These are phyloP conservation scores for Anoncus sp. DNA, from an alignment of 2,888 invertebrate species.

Conservation along the genomic window DNA sequence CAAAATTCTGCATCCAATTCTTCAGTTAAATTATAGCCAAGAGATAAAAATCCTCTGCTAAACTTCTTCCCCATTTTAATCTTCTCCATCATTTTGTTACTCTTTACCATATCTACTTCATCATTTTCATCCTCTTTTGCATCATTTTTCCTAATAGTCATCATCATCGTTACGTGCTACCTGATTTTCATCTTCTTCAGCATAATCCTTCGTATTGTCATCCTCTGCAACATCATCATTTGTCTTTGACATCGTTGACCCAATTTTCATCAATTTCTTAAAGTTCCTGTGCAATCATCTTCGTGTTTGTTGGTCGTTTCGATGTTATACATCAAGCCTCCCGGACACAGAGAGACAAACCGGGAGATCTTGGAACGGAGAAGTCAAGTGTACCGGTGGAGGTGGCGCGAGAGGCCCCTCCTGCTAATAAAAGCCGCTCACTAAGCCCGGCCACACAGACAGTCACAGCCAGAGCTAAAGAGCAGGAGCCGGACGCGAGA, in stretches of 20 bases:
- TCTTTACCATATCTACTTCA: no score
- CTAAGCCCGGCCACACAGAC: constrained; percentile 82
- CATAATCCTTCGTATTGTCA: not conserved
- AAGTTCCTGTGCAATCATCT: not conserved
- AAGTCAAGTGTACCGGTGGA: constrained; percentile 79
- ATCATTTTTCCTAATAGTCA: no score
- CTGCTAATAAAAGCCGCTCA: constrained; percentile 83
- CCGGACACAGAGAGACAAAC: constrained; percentile 14
- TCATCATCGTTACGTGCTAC: not conserved
- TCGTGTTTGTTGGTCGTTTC: not conserved
- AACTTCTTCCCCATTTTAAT: no score
- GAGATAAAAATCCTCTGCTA: no score
- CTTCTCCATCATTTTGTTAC: no score
- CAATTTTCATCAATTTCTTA: not conserved
- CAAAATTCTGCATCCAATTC: no score
- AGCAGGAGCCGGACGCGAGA: constrained; percentile 76
- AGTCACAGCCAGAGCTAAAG: constrained; percentile 81
- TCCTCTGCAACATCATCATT: no score
- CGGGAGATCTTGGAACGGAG: constrained; percentile 70
- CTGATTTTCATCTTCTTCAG: no score
- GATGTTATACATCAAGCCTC: constrained; percentile 25
- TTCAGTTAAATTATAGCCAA: no score
- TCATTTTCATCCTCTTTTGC: no score
- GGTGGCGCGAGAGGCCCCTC: constrained; percentile 81
- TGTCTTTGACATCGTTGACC: no score